Evolutionary conservation across 2,113 vertebrate species (phyloP), one percentile per base, ranked within the genome.

Genomic region (Pituophis catenifer): DNA sequence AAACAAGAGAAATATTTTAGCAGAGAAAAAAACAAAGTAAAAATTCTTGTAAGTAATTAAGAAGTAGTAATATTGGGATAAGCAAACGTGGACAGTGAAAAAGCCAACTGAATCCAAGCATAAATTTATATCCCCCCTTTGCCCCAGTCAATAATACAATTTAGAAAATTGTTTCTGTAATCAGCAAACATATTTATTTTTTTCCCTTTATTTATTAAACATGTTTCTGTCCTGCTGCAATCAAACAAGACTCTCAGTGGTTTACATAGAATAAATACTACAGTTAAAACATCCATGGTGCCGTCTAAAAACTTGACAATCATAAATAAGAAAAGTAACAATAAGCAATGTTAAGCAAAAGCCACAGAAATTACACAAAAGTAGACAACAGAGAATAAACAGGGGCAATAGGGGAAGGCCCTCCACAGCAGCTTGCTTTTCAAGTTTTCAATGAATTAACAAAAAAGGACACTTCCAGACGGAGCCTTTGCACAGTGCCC

Each of bases 31-130:
- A 70, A 54, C 50, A 24, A 91, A 8, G 24, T 75, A 81, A 91
- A 81, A 53, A 91, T 81, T 65, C 50, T 91, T 81, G 57, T 55
- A 90, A 90, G 48, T 70, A 81, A 91, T 91, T 91, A 91, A 91
- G 52, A n/a, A 85, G 11, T 55, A 55, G 90, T n/a, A 91, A 85
- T 91, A 91, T 91, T 54, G 54, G 65, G 65, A 81, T 81, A 75
- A 53, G 33, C 52, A 91, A 21, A n/a, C 23, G 5, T 15, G 75
- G 54, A 23, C 33, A 48, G 24, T 26, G 50, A 87, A 65, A 59
- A 44, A 44, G 23, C 38, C 6, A 23, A 29, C 19, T 90, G 62
- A 52, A 53, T 53, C 15, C 8, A n/a, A 70, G 48, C 48, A 62
- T 90, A 53, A 90, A 70, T 53, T 52, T 54, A 90, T 62, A 90